Base-by-base conservation (phyloP, 2,113 vertebrate species). In the Cinclus mexicanus region DNA sequence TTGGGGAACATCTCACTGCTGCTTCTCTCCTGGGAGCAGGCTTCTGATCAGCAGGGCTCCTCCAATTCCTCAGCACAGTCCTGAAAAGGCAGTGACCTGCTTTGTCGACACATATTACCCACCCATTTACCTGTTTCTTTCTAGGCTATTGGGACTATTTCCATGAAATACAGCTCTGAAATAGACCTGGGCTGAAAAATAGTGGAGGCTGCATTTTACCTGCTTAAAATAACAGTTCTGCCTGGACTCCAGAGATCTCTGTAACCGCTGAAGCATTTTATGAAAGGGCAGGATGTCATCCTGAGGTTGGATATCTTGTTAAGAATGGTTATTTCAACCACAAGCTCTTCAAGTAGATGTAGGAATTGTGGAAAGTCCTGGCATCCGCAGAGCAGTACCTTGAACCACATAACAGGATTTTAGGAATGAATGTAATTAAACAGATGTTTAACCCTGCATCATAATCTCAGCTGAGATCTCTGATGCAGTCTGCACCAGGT, bases 381-480 rank as follows among this genome's bases (percentile, higher is more conserved):
- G 76, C 64, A 52, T 50, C 64, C 13, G 1, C 47, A 78, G 63
- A 77, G 55, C 68, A 56, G 71, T 77, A 75, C 47, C 81, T 90
- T 70, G 68, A 94, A 91, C 76, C 86, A 64, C 86, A 41, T 70
- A 63, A 92, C 35, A 89, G 68, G 72, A 52, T 81, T 86, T 90
- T 92, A 47, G 56, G 52, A 68, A 63, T 50, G 23, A n/a, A 67
- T 9, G 3, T 57, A 90, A 86, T 94, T 92, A 94, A 76, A 90
- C 14, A 29, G 42, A 31, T 65, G 11, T 55, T 95, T 89, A 93
- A 52, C 35, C 5, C 35, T 89, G 59, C 35, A 50, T 83, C 19
- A 7, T 80, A 86, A 92, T 86, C 76, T 94, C 64, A 59, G 39
- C 33, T 86, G 83, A 90, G 72, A 86, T 96, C 83, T 93, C 42